Conservation (phyloP, 2,113 vertebrate species). For the Oryzias celebensis region DNA sequence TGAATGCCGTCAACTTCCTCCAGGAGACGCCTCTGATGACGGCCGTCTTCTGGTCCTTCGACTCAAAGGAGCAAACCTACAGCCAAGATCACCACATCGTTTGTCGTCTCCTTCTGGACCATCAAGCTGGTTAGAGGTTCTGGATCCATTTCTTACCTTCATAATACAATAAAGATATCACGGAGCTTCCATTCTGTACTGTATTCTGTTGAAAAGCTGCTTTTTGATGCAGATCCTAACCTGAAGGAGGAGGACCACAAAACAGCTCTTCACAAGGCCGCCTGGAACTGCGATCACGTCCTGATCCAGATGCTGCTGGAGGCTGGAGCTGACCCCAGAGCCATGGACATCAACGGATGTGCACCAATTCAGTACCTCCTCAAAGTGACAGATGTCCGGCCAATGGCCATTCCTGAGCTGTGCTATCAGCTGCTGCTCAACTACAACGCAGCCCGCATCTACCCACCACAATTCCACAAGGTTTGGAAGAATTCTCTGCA, state of each 20-base stretch:
- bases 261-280: slow-evolving; percentile 91
- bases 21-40: slow-evolving; percentile 88
- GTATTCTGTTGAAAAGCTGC: slow-evolving; percentile 2
- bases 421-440: slow-evolving; percentile 94
- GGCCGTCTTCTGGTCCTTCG: slow-evolving; percentile 88
- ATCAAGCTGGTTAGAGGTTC: slow-evolving; percentile 70
- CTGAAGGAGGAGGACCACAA: slow-evolving; percentile 87
- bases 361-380: slow-evolving; percentile 90
- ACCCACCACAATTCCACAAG: slow-evolving; percentile 96
- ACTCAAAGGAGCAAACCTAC: slow-evolving; percentile 85
- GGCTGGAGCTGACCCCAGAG: slow-evolving; percentile 82
- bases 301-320: slow-evolving; percentile 91
- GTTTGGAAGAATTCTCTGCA: slow-evolving; percentile 58
- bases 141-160: background rate
- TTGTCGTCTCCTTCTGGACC: slow-evolving; percentile 87
- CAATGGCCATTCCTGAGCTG: slow-evolving; percentile 81
- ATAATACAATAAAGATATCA: background rate
- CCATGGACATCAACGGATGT: slow-evolving; percentile 94
- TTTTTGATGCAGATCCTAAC: slow-evolving; percentile 75
- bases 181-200: background rate
- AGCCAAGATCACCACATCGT: slow-evolving; percentile 86
- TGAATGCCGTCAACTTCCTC: slow-evolving; percentile 82
- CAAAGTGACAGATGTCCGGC: slow-evolving; percentile 86
- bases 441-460: slow-evolving; percentile 85
- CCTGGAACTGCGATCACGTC: slow-evolving; percentile 93